Percentiles rank a stretch among this genome's conserved stretches.
Conservation (phyloP, 1,140 invertebrate species). For the Lasaia peninsularis region DNA sequence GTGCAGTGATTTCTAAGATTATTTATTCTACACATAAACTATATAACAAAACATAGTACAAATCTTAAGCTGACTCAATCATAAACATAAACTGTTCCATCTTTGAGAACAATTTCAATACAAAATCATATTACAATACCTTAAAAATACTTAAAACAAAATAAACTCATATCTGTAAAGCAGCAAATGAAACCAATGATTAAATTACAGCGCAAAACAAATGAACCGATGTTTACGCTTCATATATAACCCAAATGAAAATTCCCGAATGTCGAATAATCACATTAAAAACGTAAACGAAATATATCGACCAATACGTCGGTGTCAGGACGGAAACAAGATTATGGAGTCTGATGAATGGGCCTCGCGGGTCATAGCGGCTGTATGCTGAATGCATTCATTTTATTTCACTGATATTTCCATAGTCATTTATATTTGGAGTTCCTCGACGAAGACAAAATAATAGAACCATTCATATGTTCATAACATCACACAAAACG, state of each 20-base stretch:
- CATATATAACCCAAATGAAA: conserved; percentile 11
- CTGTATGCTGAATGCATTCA: conserved; percentile 22
- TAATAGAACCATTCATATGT: too few relatives aligned
- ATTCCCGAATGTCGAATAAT: conserved; percentile 6
- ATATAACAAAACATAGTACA: too few relatives aligned
- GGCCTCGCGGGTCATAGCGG: conserved; percentile 28
- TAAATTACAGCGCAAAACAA: conserved; percentile 13
- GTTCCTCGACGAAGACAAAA: neutral
- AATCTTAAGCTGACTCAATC: too few relatives aligned
- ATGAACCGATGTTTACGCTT: neutral
- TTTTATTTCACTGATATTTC: conserved; percentile 15
- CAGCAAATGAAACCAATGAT: neutral
- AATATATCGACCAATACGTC: conserved; percentile 43
- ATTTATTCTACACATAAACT: too few relatives aligned
- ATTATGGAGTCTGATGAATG: conserved; percentile 53
- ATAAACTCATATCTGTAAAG: neutral
- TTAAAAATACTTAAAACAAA: neutral
- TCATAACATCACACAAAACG: too few relatives aligned
- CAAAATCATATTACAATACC: neutral
- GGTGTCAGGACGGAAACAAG: conserved; percentile 42
- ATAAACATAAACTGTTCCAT: too few relatives aligned
- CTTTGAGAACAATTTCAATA: neutral
- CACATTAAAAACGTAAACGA: conserved; percentile 29
- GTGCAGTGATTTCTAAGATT: too few relatives aligned
- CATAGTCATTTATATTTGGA: neutral